Evolutionary conservation across 2,888 invertebrate genomes (phyloP), one percentile per base, ranked within the genome.

Genomic region (Agrotis segetum): DNA sequence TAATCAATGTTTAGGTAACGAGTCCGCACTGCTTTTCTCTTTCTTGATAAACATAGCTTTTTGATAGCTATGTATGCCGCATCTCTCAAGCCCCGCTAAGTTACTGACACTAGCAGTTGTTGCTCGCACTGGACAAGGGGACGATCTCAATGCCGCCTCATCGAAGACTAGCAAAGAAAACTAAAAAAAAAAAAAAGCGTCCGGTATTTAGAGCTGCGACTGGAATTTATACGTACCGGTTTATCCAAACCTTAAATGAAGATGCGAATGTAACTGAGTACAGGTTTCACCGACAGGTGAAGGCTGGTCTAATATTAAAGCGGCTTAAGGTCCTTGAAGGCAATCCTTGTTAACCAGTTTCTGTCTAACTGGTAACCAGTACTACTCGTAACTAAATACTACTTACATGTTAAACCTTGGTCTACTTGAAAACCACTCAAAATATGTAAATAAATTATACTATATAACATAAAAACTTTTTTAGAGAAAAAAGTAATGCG

Each of bases 371-470:
- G 49, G 17, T 7, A 66, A 76, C 74, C 58, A 46, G 65, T 61
- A 65, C 14, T 2, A 2, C 13, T 7, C 24, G 24, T 24, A 24
- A 2, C 24, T 24, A 59, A 24, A 14, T 61, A 21, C 46, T 50
- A 67, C 60, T 66, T 63, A 44, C 21, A 61, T 9, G 50, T 47
- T 46, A 60, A 79, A 72, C 79, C 79, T 79, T 79, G 79, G 79
- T 79, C 79, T 58, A 79, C 79, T 79, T 79, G 50, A 34, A 50
- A 60, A 72, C 62, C 72, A 60, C 72, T 64, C 50, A 50, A 68
- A 67, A 61, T 74, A 47, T 64, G 49, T 46, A 60, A 49, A 61
- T 63, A 55, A n/a, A n/a, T n/a, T n/a, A n/a, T n/a, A n/a, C n/a
- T n/a, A n/a, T n/a, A 44, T 49, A n/a, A 53, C 21, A 11, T 40